Conservation (phyloP, 2,797 vertebrate genomes). For the Pygocentrus nattereri region DNA sequence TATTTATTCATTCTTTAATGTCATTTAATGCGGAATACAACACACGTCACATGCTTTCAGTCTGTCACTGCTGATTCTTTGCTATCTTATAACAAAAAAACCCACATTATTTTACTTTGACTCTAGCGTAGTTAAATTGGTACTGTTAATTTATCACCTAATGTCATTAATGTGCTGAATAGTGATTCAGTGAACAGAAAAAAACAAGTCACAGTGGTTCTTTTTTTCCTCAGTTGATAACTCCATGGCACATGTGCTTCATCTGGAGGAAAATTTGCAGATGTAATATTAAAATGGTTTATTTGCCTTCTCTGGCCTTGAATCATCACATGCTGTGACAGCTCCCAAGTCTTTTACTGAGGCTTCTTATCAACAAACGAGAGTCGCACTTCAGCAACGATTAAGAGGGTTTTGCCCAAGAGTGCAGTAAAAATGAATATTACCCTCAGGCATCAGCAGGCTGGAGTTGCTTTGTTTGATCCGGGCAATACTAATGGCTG, state of each 20-base stretch:
- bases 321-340: not conserved
- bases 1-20: too few relatives aligned
- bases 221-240: not conserved
- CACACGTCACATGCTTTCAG: too few relatives aligned
- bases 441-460: conserved; percentile 32
- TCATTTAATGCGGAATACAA: too few relatives aligned
- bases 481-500: not conserved
- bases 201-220: not conserved
- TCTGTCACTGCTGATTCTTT: too few relatives aligned
- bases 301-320: not conserved
- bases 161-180: conserved; percentile 10
- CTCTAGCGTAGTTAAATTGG: not conserved
- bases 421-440: conserved; percentile 19
- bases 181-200: not conserved
- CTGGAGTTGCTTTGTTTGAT: conserved; percentile 1
- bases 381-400: not conserved
- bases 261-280: not conserved
- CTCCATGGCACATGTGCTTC: not conserved
- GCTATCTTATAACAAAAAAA: not conserved
- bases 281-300: not conserved
- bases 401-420: conserved; percentile 15
- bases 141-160: not conserved
- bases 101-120: not conserved
- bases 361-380: not conserved
- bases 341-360: not conserved